A percentile compares a stretch with the other conserved stretches of the same genome.
These are phyloP conservation scores for Ispidina picta DNA, from an alignment of 2,797 vertebrate genomes.

Conservation along the genomic window DNA sequence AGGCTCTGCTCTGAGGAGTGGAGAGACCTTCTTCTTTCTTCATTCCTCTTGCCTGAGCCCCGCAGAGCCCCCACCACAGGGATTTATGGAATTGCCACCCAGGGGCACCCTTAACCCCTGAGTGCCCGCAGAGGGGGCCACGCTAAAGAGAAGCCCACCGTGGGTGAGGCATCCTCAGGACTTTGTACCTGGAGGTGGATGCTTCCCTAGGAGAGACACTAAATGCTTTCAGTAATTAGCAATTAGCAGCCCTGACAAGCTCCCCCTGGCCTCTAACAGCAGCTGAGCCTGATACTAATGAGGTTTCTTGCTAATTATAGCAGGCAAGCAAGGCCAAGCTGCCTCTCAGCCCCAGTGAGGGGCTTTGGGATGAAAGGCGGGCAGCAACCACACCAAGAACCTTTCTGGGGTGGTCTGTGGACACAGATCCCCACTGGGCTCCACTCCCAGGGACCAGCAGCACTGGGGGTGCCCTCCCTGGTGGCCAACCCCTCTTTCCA, in stretches of 20 bases:
- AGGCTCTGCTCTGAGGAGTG: not conserved
- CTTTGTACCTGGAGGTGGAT: not conserved
- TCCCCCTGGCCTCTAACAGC: not conserved
- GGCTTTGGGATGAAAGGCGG: not conserved
- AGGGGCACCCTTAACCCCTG: too few relatives aligned
- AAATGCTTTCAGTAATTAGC: not conserved
- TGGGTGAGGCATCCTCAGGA: fast-evolving
- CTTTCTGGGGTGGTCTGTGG: not conserved
- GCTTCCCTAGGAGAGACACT: not conserved
- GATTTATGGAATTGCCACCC: not conserved
- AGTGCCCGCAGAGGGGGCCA: fast-evolving
- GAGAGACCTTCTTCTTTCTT: not conserved
- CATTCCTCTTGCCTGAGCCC: not conserved
- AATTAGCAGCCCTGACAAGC: not conserved
- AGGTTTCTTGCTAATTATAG: slow-evolving; percentile 35
- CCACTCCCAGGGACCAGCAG: not conserved
- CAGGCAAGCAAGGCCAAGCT: not conserved
- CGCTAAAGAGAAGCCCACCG: fast-evolving
- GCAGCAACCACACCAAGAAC: not conserved
- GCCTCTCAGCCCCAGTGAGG: not conserved
- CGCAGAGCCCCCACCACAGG: not conserved
- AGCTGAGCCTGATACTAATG: not conserved
- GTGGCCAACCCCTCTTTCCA: not conserved
- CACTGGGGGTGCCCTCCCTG: not conserved
- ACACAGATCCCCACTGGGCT: not conserved